Evolutionary conservation across 2,113 vertebrate species (phyloP).

Genomic region (Heterochromis multidens): DNA sequence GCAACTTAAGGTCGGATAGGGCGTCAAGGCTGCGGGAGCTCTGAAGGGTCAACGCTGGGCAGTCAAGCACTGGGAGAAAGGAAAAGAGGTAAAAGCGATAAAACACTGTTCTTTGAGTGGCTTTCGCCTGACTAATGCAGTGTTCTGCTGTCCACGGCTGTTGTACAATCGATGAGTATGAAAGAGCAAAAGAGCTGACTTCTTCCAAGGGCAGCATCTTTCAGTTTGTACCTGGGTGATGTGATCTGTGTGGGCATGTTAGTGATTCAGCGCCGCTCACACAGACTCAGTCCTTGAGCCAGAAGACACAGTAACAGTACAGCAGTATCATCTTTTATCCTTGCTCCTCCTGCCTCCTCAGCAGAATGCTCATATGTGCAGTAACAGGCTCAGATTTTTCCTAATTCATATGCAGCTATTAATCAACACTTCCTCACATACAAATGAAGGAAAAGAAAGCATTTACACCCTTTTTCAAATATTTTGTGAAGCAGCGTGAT

Average conservation of each 20-base stretch:
- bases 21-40: conserved; percentile 81
- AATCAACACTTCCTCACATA: background rate
- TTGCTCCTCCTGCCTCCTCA: conserved; percentile 29
- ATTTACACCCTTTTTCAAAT: background rate
- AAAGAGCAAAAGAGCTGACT: conserved; percentile 27
- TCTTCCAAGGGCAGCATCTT: conserved; percentile 47
- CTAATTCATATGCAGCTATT: background rate
- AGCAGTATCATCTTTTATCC: conserved; percentile 31
- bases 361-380: background rate
- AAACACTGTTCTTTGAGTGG: background rate
- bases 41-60: conserved; percentile 79
- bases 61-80: conserved; percentile 76
- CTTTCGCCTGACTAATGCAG: background rate
- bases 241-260: conserved; percentile 65
- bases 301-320: conserved; percentile 51
- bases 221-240: conserved; percentile 47
- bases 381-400: background rate
- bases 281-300: conserved; percentile 68
- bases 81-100: background rate
- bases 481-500: background rate
- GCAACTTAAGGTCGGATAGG: conserved; percentile 80
- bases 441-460: background rate
- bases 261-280: conserved; percentile 68
- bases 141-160: background rate
- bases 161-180: background rate